Conservation (phyloP, 2,797 vertebrate genomes). For the Pseudochaenichthys georgianus region DNA sequence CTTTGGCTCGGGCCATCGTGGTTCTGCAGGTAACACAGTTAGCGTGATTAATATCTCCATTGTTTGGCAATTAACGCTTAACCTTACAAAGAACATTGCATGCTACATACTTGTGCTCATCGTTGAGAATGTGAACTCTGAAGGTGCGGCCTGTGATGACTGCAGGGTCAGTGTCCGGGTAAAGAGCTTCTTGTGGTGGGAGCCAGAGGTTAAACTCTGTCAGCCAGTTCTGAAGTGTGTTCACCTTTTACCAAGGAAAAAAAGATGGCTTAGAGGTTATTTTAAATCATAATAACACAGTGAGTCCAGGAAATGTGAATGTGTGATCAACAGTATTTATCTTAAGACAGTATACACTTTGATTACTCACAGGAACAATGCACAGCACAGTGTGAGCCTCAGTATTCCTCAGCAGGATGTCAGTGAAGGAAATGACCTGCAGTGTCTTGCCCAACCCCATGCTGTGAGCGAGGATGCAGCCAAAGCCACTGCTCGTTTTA, state of each 20-base stretch:
- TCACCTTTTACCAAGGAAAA: slow-evolving; percentile 87
- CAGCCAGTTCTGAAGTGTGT: slow-evolving; percentile 99
- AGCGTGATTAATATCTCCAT: slow-evolving; percentile 25
- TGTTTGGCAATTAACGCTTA: neutral
- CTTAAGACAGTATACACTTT: neutral
- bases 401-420: slow-evolving; percentile 95
- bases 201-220: slow-evolving; percentile 99
- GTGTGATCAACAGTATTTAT: neutral
- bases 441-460: slow-evolving; percentile 99
- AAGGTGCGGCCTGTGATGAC: slow-evolving; percentile 89
- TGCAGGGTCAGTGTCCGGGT: slow-evolving; percentile 88
- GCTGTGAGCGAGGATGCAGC: slow-evolving; percentile 98
- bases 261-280: slow-evolving; percentile 16
- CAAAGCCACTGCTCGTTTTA: slow-evolving; percentile 95
- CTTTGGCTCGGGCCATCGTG: slow-evolving; percentile 93
- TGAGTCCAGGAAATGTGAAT: neutral
- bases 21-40: slow-evolving; percentile 84
- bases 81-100: neutral
- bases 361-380: slow-evolving; percentile 95
- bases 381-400: slow-evolving; percentile 97
- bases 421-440: slow-evolving; percentile 98
- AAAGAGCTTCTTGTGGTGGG: slow-evolving; percentile 90
- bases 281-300: slow-evolving; percentile 7
- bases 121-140: slow-evolving; percentile 97
- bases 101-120: slow-evolving; percentile 95